phyloP scores from a whole-genome alignment of 2,888 invertebrate genomes.

The Agriotes lineatus region DNA sequence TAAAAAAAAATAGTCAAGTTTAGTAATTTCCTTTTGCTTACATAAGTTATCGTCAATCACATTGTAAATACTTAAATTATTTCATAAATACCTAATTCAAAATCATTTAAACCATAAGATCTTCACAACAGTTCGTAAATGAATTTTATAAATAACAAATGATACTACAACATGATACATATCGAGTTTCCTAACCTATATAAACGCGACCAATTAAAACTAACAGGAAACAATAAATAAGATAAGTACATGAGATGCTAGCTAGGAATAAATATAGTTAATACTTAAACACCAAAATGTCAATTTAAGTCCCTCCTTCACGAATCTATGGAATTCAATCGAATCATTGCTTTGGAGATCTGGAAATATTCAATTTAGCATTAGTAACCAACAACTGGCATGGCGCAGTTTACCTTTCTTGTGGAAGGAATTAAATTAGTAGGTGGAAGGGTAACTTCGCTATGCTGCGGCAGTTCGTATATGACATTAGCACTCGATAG shows the following conservation, averaged over 20 bases:
- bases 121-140: too few relatives aligned
- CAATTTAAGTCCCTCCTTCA: slow-evolving; percentile 17
- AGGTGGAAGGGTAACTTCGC: slow-evolving; percentile 59
- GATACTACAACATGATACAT: too few relatives aligned
- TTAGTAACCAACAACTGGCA: slow-evolving; percentile 20
- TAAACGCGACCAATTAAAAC: neutral
- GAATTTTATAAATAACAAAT: too few relatives aligned
- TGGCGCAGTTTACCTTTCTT: slow-evolving; percentile 55
- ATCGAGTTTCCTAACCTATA: too few relatives aligned
- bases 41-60: too few relatives aligned
- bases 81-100: too few relatives aligned
- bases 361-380: slow-evolving; percentile 27
- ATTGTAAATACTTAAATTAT: too few relatives aligned
- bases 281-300: neutral
- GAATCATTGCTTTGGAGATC: slow-evolving; percentile 41
- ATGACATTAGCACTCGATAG: slow-evolving; percentile 67
- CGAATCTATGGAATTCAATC: slow-evolving; percentile 50
- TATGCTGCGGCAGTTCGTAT: slow-evolving; percentile 60
- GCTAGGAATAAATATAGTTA: neutral
- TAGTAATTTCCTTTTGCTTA: too few relatives aligned
- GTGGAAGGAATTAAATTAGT: slow-evolving; percentile 55
- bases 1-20: too few relatives aligned
- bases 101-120: too few relatives aligned
- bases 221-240: neutral
- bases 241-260: neutral